A percentile compares a stretch with the other conserved stretches of the same genome.
Evolutionary conservation across 2,888 invertebrate genomes (phyloP).

Genomic region (Dinocampus coccinellae): DNA sequence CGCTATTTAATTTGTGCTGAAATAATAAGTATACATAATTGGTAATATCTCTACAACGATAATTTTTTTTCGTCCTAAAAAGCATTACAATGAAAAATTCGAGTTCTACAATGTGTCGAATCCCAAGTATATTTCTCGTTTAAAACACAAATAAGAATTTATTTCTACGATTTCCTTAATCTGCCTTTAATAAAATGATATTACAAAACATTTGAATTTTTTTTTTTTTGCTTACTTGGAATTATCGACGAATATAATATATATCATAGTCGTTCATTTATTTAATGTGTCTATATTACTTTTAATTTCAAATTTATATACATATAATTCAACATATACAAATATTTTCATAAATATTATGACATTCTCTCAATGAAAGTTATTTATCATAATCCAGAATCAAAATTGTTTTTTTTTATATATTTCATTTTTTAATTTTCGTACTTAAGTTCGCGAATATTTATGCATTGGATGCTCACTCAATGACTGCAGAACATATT

Average conservation of each 20-base stretch:
- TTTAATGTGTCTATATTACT: background rate
- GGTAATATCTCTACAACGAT: background rate
- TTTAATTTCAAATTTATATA: constrained; percentile 29
- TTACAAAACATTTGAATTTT: too few relatives aligned
- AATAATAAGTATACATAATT: background rate
- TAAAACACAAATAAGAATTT: too few relatives aligned
- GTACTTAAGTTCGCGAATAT: background rate
- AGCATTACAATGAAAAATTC: background rate
- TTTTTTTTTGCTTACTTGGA: background rate
- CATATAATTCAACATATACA: constrained; percentile 31
- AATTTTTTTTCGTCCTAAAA: background rate
- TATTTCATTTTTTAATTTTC: background rate
- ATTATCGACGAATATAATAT: background rate
- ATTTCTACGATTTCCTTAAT: too few relatives aligned
- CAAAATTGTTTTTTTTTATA: constrained; percentile 11
- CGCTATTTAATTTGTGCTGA: constrained; percentile 14
- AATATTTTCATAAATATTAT: constrained; percentile 39
- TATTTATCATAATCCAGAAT: constrained; percentile 12
- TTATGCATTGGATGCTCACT: constrained; percentile 10
- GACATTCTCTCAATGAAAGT: constrained; percentile 25
- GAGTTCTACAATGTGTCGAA: too few relatives aligned
- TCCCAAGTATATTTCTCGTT: too few relatives aligned
- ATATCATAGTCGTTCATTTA: background rate
- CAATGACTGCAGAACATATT: too few relatives aligned
- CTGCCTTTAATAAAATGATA: too few relatives aligned